Base-by-base conservation (phyloP, 1,140 invertebrate genomes). In the Rhopalosiphum maidis region DNA sequence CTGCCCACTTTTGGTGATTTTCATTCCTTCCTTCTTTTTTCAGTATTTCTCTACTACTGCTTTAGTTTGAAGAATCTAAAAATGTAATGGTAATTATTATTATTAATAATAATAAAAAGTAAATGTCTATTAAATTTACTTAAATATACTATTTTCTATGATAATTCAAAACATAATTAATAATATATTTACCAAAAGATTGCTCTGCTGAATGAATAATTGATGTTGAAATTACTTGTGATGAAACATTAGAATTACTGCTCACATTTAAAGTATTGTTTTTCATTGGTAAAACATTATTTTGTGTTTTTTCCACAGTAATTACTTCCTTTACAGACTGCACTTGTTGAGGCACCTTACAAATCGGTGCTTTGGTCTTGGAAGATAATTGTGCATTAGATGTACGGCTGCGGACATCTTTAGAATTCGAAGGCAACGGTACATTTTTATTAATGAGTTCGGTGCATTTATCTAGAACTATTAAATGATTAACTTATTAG, bases 401-500 rank as follows among this genome's bases (percentile, higher is more conserved):
- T 9, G 97, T 96, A 43, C 96, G 95, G 93, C 96, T 96, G 30
- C 97, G 95, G 94, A 96, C 95, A 35, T 95, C 94, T 43, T 92
- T 93, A 30, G 88, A 68, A 51, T 93, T 91, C 95, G 95, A 95
- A 3, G 94, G 94, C 46, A 97, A 94, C 21, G 97, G 97, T 21
- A 97, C 96, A 94, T 98, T 98, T 94, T 98, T 97, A 95, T 97
- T 97, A 93, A 98, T 98, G 2, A 97, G 97, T 94, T 97, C 97
- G 41, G 96, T 94, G 88, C 92, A 95, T 95, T 91, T 54, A 96
- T 95, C 93, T 96, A 94, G 35, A 88, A 89, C 23, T 85, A 43
- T 82, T n/a, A 77, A 77, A n/a, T 77, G 5, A 77, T 77, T 0
- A 22, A 77, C 30, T 18, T 18, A 77, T 77, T n/a, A 77, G 15